Conservation (phyloP, 1,140 invertebrate genomes). For the Sycophila sp. region DNA sequence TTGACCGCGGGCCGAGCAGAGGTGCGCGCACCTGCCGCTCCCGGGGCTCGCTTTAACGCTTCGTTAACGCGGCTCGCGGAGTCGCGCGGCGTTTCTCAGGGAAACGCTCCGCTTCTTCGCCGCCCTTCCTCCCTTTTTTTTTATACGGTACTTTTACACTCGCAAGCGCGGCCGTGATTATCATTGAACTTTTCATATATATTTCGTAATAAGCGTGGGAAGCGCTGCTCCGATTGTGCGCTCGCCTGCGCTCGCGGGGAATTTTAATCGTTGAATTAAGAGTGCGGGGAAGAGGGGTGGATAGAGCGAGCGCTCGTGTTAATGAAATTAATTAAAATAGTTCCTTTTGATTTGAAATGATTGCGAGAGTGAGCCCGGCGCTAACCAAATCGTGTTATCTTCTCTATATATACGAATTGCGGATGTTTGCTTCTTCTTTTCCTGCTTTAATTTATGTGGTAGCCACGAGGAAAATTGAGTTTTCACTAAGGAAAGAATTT, state of each 20-base stretch:
- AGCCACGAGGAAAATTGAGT: too few species aligned
- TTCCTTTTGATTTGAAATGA: too few species aligned
- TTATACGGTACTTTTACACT: slow-evolving; percentile 30
- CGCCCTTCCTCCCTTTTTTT: background rate
- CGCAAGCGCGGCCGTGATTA: slow-evolving; percentile 7
- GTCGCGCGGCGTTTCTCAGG: slow-evolving; percentile 25
- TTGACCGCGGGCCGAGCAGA: background rate
- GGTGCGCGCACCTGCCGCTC: slow-evolving; percentile 48
- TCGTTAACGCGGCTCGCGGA: slow-evolving; percentile 58
- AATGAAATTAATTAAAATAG: slow-evolving; percentile 36
- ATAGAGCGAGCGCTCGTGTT: background rate
- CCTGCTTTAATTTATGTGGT: too few species aligned
- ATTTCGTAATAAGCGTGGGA: slow-evolving; percentile 39
- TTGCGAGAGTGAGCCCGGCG: too few species aligned
- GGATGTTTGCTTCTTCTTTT: too few species aligned
- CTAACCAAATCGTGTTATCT: too few species aligned
- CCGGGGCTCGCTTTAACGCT: slow-evolving; percentile 63
- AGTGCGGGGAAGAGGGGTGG: background rate
- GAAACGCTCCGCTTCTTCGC: background rate
- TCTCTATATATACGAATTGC: too few species aligned
- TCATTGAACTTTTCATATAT: slow-evolving; percentile 38
- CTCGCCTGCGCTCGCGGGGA: background rate
- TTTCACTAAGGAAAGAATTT: too few species aligned
- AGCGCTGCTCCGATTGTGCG: background rate
- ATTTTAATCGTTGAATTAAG: slow-evolving; percentile 28